Percentiles rank a stretch among this genome's conserved stretches.
These are phyloP conservation scores for Scatophagus argus DNA, from an alignment of 2,113 vertebrate species.

Conservation along the genomic window DNA sequence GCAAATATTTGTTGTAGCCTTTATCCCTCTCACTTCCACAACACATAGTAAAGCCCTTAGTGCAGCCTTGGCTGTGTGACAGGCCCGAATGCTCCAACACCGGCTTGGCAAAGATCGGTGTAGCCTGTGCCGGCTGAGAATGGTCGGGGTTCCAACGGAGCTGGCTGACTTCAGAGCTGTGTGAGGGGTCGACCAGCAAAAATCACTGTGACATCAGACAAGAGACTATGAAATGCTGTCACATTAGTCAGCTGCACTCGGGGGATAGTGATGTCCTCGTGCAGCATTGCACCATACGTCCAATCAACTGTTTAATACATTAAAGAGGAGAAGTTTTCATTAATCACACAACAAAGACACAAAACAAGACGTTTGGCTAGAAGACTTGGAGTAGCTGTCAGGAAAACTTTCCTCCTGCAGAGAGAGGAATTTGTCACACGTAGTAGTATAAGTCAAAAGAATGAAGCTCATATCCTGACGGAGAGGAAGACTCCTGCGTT, in stretches of 20 bases:
- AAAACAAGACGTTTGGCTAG: background rate
- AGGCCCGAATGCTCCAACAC: constrained; percentile 36
- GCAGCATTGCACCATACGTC: background rate
- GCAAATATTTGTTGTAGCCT: constrained; percentile 74
- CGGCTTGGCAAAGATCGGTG: constrained; percentile 42
- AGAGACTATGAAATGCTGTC: background rate
- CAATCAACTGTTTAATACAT: background rate
- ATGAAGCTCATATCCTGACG: constrained; percentile 82
- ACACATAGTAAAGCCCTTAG: constrained; percentile 51
- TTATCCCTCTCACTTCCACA: constrained; percentile 64
- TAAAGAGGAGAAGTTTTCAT: constrained; percentile 6
- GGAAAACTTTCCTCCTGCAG: constrained; percentile 37
- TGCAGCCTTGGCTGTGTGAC: constrained; percentile 50
- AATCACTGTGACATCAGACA: background rate
- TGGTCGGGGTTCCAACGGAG: background rate
- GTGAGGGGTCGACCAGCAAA: constrained; percentile 28
- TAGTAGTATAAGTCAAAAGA: constrained; percentile 70
- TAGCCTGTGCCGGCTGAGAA: constrained; percentile 3
- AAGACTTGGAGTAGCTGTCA: background rate
- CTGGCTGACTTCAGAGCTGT: constrained; percentile 38
- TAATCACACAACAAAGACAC: background rate
- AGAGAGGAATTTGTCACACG: constrained; percentile 58
- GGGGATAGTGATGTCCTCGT: constrained; percentile 8
- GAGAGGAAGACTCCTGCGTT: constrained; percentile 64
- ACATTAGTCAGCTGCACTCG: background rate